Percentiles rank a stretch among this genome's conserved stretches.
Conservation (phyloP, 1,140 invertebrate genomes). For the Bactericera cockerelli region DNA sequence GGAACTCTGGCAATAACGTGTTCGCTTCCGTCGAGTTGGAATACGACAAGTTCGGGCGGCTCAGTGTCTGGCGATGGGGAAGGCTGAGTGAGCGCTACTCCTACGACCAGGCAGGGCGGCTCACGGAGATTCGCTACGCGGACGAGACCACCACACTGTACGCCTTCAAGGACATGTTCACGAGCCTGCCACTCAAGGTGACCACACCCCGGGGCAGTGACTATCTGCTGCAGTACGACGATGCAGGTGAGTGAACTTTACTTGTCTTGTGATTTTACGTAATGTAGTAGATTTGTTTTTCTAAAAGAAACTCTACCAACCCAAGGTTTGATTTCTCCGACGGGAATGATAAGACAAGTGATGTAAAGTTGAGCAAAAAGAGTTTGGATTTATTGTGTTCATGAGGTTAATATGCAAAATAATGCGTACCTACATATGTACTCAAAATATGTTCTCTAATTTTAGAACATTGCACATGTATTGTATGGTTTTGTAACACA, state of each 20-base stretch:
- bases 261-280: no score
- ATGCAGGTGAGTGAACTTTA: conserved; percentile 36
- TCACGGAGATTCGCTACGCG: conserved; percentile 74
- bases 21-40: conserved; percentile 78
- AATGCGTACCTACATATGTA: no score
- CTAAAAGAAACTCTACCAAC: no score
- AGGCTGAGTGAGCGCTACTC: conserved; percentile 73
- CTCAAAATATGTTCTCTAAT: no score
- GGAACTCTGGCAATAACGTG: conserved; percentile 65
- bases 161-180: conserved; percentile 76
- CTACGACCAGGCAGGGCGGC: conserved; percentile 69
- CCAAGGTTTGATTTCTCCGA: no score
- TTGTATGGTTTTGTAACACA: no score
- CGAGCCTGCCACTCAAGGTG: conserved; percentile 73
- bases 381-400: no score
- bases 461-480: no score
- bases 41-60: conserved; percentile 78
- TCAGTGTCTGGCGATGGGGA: conserved; percentile 84
- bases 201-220: conserved; percentile 81
- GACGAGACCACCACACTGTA: conserved; percentile 74
- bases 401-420: no score
- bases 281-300: no score
- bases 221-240: conserved; percentile 82
- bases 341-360: no score
- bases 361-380: no score